Percentiles rank a stretch among this genome's conserved stretches.
phyloP scores from a whole-genome alignment of 1,140 invertebrate species.

The Prorops nasuta region DNA sequence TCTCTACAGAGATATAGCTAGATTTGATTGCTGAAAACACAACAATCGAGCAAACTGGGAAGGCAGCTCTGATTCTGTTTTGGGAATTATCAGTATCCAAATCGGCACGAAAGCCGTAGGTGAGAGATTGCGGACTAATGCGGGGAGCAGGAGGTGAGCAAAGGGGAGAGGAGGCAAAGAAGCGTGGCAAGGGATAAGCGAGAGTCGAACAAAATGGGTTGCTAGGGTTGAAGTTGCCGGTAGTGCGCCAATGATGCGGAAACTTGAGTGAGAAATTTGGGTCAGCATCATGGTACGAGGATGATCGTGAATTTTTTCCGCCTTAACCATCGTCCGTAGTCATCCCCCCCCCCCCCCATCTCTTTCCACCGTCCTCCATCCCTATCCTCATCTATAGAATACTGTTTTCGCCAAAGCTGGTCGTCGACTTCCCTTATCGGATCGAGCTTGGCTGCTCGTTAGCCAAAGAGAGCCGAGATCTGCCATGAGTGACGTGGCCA shows the following conservation, averaged over 20 bases:
- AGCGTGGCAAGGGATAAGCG: background rate
- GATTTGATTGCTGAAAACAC: too few species aligned
- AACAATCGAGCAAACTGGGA: background rate
- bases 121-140: constrained; percentile 1
- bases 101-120: constrained; percentile 17
- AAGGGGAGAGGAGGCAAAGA: constrained; percentile 4
- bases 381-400: constrained; percentile 8
- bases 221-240: constrained; percentile 5
- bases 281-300: constrained; percentile 29
- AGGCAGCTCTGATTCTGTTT: constrained; percentile 8
- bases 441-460: constrained; percentile 15
- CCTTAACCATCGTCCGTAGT: too few species aligned
- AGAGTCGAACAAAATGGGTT: background rate
- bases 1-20: too few species aligned
- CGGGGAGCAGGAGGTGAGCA: background rate
- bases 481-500: too few species aligned
- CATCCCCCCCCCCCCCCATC: background rate
- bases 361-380: constrained; percentile 8
- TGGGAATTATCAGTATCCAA: constrained; percentile 20
- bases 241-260: constrained; percentile 30
- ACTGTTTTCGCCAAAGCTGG: constrained; percentile 25
- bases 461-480: constrained; percentile 14
- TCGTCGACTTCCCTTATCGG: constrained; percentile 23
- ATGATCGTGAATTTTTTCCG: constrained; percentile 32
- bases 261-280: constrained; percentile 30